Evolutionary conservation across 2,113 vertebrate genomes (phyloP), one percentile per base, ranked within the genome.

Genomic region (Ceuthmochares aereus): DNA sequence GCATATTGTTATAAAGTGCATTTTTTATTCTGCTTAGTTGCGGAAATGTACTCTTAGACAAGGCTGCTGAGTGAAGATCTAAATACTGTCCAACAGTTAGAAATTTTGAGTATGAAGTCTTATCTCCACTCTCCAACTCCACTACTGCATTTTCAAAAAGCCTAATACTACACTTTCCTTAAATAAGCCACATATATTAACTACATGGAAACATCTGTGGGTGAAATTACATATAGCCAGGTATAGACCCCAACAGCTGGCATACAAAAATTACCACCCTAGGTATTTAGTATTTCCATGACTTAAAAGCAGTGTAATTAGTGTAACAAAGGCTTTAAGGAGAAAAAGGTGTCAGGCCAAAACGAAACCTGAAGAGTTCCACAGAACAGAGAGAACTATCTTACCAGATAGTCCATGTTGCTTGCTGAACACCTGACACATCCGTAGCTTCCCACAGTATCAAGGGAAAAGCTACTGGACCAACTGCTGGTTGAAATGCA

Each of bases 381-480:
- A 66, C 4, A 36, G 40, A 55, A 26, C 30, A 63, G 21, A 47
- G 42, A 69, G 82, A 55, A 0, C 25, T 40, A 16, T 34, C 96
- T 98, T 98, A 99, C 99, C 99, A 99, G 96, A 79, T 98, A 99
- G 59, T 99, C 99, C 98, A 98, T 99, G 91, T 90, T 97, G 95
- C 78, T 98, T 67, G 98, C 98, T 49, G 99, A 98, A 95, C 99
- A 99, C 59, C 96, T 99, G 43, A 99, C 99, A 93, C 99, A 99
- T 63, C 99, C 99, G 3, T 99, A 99, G 97, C 98, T 99, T 76
- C 99, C 99, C 17, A 99, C 99, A 3, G 99, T 99, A 93, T 99
- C 99, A 94, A 99, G 96, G 59, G 99, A 99, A 96, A 99, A 99
- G 40, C 98, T 92, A 10, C 81, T 98, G 13, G 99, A 99, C 99